A percentile compares a stretch with the other conserved stretches of the same genome.
Evolutionary conservation across 1,140 invertebrate genomes (phyloP).

Genomic region (Tetranychus urticae): DNA sequence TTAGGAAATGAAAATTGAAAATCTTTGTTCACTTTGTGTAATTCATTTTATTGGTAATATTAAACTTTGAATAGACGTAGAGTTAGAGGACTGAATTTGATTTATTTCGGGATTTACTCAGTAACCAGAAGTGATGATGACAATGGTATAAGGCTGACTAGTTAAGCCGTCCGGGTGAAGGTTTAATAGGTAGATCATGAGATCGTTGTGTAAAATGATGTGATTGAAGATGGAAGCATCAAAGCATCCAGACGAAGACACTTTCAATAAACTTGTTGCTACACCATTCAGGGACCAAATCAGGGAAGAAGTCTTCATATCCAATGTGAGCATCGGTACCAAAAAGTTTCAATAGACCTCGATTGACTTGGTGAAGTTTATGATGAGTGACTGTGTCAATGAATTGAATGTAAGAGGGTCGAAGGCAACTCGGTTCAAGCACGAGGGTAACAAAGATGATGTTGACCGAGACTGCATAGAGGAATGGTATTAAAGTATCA

Average conservation of each 20-base stretch:
- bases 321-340: slow-evolving; percentile 12
- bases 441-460: slow-evolving; percentile 48
- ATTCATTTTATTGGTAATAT: no score
- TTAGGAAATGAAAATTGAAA: no score
- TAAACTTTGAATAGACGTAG: no score
- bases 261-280: slow-evolving; percentile 13
- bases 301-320: slow-evolving; percentile 13
- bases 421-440: slow-evolving; percentile 45
- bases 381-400: slow-evolving; percentile 43
- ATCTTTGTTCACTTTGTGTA: no score
- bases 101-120: no score
- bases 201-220: no score
- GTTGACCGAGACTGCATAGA: slow-evolving; percentile 52
- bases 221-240: no score
- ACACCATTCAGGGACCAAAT: slow-evolving; percentile 9
- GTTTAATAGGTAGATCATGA: no score
- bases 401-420: slow-evolving; percentile 60
- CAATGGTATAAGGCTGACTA: no score
- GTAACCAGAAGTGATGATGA: no score
- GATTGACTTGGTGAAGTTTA: slow-evolving; percentile 22
- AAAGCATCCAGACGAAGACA: slow-evolving; percentile 12
- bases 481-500: slow-evolving; percentile 29
- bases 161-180: no score
- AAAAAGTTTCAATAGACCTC: slow-evolving; percentile 12
- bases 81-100: no score